Conservation (phyloP, 2,113 vertebrate genomes). For the Tenebrosternarchus preto region DNA sequence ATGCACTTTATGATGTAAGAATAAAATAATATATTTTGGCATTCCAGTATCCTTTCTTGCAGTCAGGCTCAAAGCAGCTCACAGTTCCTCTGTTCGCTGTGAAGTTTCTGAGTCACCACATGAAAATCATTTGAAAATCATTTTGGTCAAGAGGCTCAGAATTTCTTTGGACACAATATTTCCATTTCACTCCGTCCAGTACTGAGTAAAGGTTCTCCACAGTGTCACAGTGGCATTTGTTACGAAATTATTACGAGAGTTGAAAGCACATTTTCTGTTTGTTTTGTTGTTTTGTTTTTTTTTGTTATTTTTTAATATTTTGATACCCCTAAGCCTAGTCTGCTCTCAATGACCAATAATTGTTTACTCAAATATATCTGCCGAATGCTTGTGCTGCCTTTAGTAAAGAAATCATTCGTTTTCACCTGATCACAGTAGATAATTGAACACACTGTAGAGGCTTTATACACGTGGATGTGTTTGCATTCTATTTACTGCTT, state of each 20-base stretch:
- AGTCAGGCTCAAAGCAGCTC: not conserved
- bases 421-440: not conserved
- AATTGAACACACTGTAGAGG: not conserved
- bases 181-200: not conserved
- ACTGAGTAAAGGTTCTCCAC: conserved; percentile 1
- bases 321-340: too few species aligned
- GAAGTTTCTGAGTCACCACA: conserved; percentile 4
- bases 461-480: not conserved
- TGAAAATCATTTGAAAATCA: conserved; percentile 5
- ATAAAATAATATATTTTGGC: not conserved
- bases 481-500: not conserved
- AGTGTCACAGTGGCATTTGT: conserved; percentile 5
- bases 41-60: not conserved
- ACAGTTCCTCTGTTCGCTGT: not conserved
- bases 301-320: not conserved
- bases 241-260: not conserved
- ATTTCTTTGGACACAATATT: conserved; percentile 16
- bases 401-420: not conserved
- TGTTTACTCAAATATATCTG: not conserved
- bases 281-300: too few species aligned
- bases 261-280: not conserved
- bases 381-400: not conserved
- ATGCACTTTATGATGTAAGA: conserved; percentile 9
- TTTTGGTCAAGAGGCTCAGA: conserved; percentile 12
- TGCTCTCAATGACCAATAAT: not conserved